A percentile compares a stretch with the other conserved stretches of the same genome.
These are phyloP conservation scores for Eurosta solidaginis DNA, from an alignment of 1,140 invertebrate genomes.

Conservation along the genomic window DNA sequence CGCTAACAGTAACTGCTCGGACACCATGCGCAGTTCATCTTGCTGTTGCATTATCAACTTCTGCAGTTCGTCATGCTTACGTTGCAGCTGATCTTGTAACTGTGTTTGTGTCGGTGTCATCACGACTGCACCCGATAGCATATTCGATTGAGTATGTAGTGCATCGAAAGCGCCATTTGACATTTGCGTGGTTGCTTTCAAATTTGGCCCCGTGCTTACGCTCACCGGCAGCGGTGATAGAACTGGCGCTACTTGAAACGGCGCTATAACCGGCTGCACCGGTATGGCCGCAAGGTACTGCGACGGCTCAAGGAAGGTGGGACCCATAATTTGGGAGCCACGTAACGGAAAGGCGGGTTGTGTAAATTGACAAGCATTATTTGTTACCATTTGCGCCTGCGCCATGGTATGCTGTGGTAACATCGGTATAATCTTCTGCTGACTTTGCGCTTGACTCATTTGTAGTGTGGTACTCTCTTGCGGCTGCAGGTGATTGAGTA, in stretches of 20 bases:
- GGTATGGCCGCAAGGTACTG: conserved; percentile 69
- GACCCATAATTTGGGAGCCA: conserved; percentile 51
- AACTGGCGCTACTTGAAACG: conserved; percentile 55
- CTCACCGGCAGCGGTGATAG: conserved; percentile 54
- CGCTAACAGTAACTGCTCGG: conserved; percentile 83
- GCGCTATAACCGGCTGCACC: conserved; percentile 64
- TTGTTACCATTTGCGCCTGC: conserved; percentile 42
- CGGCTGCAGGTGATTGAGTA: conserved; percentile 15
- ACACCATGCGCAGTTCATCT: conserved; percentile 80
- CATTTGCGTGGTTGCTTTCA: not conserved
- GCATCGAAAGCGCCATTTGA: not conserved
- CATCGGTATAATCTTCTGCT: conserved; percentile 45
- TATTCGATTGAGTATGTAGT: conserved; percentile 39
- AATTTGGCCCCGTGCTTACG: not conserved
- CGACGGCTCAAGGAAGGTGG: conserved; percentile 64
- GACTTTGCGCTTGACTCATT: conserved; percentile 26
- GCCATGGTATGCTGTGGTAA: conserved; percentile 40
- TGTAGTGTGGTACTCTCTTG: conserved; percentile 33
- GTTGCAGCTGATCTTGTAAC: conserved; percentile 76
- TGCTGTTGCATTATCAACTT: conserved; percentile 84
- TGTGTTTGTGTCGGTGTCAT: conserved; percentile 68
- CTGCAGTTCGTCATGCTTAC: conserved; percentile 83
- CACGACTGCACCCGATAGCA: conserved; percentile 46
- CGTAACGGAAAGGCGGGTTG: conserved; percentile 47
- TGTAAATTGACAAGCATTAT: conserved; percentile 44